Evolutionary conservation across 2,888 invertebrate species (phyloP), one percentile per base, ranked within the genome.

Genomic region (Limnephilus rhombicus): DNA sequence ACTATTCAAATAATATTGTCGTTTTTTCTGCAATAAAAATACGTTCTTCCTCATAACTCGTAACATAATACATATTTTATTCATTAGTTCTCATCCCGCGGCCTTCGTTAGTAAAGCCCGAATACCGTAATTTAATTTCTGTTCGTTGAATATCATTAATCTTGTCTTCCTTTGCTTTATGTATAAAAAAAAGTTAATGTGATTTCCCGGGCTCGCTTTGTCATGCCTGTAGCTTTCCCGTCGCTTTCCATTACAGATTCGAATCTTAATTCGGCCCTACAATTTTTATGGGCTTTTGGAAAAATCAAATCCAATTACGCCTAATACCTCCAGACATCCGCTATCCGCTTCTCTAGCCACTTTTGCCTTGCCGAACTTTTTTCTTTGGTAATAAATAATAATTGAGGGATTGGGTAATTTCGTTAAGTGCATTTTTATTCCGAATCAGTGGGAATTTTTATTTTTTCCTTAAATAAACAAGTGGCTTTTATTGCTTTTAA

Each of bases 91-190:
- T 31, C 86, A n/a, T 45, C 45, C 49, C 86, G n/a, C 29, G n/a
- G 49, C 49, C 12, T 11, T 37, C 34, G 68, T 80, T 68, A 31
- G 68, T 34, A 80, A 29, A 34, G 13, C 41, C 88, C 81, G n/a
- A 89, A 80, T 81, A 29, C 49, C 41, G 89, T 91, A 91, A 91
- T 91, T 91, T 89, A 91, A 83, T 91, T 91, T 89, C 81, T 91
- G 83, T 89, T 85, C 31, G 68, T 85, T 31, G 89, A 89, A 91
- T 53, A 89, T 85, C 91, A 82, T 91, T 89, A 89, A 89, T 91
- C 85, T 91, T 89, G n/a, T 89, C 83, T 91, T 91, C 41, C 85
- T 53, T 24, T 45, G 37, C 37, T 85, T 89, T 91, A 45, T 85
- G 41, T 29, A 45, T 24, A 34, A 89, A 89, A 89, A 85, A 34